Evolutionary conservation across 1,140 invertebrate species (phyloP).

Genomic region (Drosophila bipectinata): DNA sequence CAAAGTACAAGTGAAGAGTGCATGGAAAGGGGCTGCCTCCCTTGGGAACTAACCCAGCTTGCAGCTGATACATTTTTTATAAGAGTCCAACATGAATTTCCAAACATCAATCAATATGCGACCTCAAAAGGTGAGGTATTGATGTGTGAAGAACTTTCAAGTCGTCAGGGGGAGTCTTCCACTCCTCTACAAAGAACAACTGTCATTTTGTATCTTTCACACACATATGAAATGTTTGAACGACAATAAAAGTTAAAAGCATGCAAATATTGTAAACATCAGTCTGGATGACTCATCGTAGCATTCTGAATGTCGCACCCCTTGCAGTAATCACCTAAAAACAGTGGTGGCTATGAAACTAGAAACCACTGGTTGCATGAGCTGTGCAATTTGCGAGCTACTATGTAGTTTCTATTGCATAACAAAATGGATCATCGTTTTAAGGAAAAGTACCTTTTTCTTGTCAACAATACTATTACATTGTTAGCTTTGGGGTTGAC

Average conservation of each 20-base stretch:
- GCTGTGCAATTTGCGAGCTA: not conserved
- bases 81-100: slow-evolving; percentile 31
- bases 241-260: not conserved
- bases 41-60: slow-evolving; percentile 27
- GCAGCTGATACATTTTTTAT: slow-evolving; percentile 36
- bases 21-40: slow-evolving; percentile 3
- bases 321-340: not conserved
- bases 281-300: slow-evolving; percentile 14
- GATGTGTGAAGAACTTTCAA: slow-evolving; percentile 3
- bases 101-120: slow-evolving; percentile 44
- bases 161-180: slow-evolving; percentile 1
- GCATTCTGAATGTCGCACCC: slow-evolving; percentile 21
- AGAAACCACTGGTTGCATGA: not conserved
- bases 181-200: slow-evolving; percentile 30
- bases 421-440: not conserved
- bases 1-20: slow-evolving; percentile 23
- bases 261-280: not conserved
- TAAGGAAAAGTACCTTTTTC: no score
- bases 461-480: no score
- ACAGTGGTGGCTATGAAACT: slow-evolving; percentile 3
- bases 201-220: slow-evolving; percentile 28
- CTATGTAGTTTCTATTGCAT: not conserved
- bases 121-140: slow-evolving; percentile 30
- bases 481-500: not conserved
- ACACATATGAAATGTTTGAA: slow-evolving; percentile 4